A percentile compares a stretch with the other conserved stretches of the same genome.
phyloP scores from a whole-genome alignment of 2,888 invertebrate species.

The Ectemnius continuus region DNA sequence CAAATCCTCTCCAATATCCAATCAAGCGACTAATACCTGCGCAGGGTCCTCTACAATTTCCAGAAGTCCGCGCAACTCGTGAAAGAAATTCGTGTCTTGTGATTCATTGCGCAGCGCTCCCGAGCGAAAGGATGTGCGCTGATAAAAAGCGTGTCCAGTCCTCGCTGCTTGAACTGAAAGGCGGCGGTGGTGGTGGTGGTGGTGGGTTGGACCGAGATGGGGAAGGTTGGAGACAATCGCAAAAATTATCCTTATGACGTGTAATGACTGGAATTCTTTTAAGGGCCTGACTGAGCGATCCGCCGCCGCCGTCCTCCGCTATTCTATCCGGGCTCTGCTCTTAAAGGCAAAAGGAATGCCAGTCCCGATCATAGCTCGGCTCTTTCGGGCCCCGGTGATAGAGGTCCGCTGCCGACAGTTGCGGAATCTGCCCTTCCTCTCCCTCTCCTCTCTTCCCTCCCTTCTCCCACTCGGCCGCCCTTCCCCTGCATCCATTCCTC shows the following conservation, averaged over 20 bases:
- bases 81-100: conserved; percentile 41
- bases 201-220: conserved; percentile 5
- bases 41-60: no score
- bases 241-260: conserved; percentile 76
- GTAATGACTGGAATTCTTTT: conserved; percentile 75
- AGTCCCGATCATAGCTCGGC: conserved; percentile 73
- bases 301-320: conserved; percentile 44
- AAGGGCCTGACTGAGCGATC: conserved; percentile 42
- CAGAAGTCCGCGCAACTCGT: no score
- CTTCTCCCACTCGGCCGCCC: neutral
- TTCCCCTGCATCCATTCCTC: conserved; percentile 8
- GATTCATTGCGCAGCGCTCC: conserved; percentile 65
- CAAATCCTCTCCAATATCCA: no score
- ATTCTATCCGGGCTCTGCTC: conserved; percentile 63
- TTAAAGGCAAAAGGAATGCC: conserved; percentile 73
- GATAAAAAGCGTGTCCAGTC: conserved; percentile 60
- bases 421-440: conserved; percentile 64
- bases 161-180: conserved; percentile 48
- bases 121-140: conserved; percentile 63
- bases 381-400: conserved; percentile 69
- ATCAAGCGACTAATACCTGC: no score
- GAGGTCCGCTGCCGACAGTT: conserved; percentile 66
- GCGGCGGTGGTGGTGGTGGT: conserved; percentile 28
- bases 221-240: conserved; percentile 66
- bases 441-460: conserved; percentile 44